phyloP scores from a whole-genome alignment of 2,113 vertebrate species.

The Seriola aureovittata region DNA sequence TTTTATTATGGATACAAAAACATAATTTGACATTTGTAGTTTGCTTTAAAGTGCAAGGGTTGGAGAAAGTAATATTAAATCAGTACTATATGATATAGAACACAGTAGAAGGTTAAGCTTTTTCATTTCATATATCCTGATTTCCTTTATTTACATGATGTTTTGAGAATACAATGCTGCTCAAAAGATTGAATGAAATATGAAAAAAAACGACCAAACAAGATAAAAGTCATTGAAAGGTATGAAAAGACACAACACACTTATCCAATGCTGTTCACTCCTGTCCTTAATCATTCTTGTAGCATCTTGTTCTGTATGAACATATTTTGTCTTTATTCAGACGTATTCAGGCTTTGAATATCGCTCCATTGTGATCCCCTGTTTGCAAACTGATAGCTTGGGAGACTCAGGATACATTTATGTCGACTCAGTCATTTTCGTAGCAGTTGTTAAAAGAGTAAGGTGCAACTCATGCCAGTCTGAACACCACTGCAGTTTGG shows the following conservation, averaged over 20 bases:
- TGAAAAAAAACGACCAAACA: neutral
- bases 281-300: slow-evolving; percentile 8
- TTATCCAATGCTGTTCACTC: neutral
- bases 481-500: neutral
- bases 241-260: neutral
- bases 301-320: neutral
- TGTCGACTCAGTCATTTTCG: neutral
- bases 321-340: slow-evolving; percentile 24
- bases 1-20: neutral
- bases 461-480: neutral
- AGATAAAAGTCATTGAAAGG: neutral
- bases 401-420: neutral
- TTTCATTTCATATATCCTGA: neutral
- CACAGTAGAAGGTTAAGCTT: neutral
- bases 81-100: neutral
- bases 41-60: neutral
- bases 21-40: neutral
- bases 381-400: neutral
- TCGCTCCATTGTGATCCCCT: neutral
- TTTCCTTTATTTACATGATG: neutral
- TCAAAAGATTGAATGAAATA: neutral
- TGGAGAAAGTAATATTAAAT: neutral
- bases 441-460: neutral
- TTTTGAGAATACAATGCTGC: neutral
- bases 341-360: neutral